Evolutionary conservation across 1,140 invertebrate species (phyloP).

Genomic region (Vanessa tameamea): DNA sequence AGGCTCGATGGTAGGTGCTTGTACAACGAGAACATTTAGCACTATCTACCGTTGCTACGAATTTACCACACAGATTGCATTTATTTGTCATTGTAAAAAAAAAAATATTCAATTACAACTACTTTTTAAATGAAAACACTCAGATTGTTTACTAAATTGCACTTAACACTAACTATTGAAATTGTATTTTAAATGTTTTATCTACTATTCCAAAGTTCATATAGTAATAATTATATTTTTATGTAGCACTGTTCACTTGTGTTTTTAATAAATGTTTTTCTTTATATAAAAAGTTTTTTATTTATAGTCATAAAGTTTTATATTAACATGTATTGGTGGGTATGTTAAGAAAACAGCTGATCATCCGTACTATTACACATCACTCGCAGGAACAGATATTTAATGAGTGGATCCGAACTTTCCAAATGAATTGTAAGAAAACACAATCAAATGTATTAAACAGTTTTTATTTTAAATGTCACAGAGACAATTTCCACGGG

Average conservation of each 20-base stretch:
- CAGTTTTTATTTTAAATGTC: too few species aligned
- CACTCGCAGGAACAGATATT: too few species aligned
- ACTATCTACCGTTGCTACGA: conserved; percentile 9
- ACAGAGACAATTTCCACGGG: too few species aligned
- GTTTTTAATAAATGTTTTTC: conserved; percentile 8
- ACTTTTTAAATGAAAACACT: conserved; percentile 2
- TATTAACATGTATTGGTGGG: too few species aligned
- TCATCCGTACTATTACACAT: too few species aligned
- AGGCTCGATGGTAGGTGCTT: conserved; percentile 10
- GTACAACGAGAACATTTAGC: conserved; percentile 7
- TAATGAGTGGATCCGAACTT: too few species aligned
- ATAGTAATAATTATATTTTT: conserved; percentile 12
- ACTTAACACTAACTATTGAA: conserved; percentile 14
- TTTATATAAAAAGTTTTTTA: conserved; percentile 9
- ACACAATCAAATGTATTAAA: too few species aligned
- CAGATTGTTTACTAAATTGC: conserved; percentile 16
- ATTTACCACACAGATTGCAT: conserved; percentile 17
- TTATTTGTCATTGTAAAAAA: conserved; percentile 10
- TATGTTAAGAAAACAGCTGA: too few species aligned
- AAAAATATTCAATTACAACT: background rate
- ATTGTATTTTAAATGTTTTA: conserved; percentile 16
- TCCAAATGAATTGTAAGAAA: too few species aligned
- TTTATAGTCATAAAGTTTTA: too few species aligned
- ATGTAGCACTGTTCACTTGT: conserved; percentile 13
- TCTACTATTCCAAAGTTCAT: conserved; percentile 1